These are phyloP conservation scores for Setipinna tenuifilis DNA, from an alignment of 2,797 vertebrate species.

Conservation along the genomic window DNA sequence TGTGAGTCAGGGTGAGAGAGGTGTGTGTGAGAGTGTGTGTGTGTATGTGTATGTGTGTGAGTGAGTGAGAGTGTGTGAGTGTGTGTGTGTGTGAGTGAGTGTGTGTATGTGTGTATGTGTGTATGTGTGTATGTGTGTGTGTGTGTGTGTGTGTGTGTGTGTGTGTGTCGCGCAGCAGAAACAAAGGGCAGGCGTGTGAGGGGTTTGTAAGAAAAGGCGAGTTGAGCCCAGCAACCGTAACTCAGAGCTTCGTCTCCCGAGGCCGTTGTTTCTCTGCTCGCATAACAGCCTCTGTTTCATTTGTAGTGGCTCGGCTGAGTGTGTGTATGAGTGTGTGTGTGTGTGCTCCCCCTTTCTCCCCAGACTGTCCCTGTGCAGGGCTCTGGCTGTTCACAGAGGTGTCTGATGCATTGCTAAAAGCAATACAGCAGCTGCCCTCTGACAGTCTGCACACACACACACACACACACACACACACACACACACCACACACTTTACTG, in stretches of 20 bases:
- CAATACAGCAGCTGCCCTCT: no score
- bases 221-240: slow-evolving; percentile 51
- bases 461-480: no score
- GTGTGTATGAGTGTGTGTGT: background rate
- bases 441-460: background rate
- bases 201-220: background rate
- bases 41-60: background rate
- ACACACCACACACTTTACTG: slow-evolving; percentile 4
- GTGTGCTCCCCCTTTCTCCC: slow-evolving; percentile 16
- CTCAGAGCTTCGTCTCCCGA: slow-evolving; percentile 50
- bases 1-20: background rate
- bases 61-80: background rate
- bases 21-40: background rate
- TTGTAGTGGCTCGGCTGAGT: slow-evolving; percentile 37
- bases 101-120: background rate
- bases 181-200: background rate
- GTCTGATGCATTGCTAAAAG: slow-evolving; percentile 67
- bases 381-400: slow-evolving; percentile 65
- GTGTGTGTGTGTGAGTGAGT: background rate
- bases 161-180: background rate
- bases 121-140: background rate
- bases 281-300: slow-evolving; percentile 60
- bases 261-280: slow-evolving; percentile 63
- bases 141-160: background rate
- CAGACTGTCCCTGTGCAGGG: background rate